These are phyloP conservation scores for Dendrocopos noguchii DNA, from an alignment of 2,113 vertebrate genomes.

Conservation along the genomic window DNA sequence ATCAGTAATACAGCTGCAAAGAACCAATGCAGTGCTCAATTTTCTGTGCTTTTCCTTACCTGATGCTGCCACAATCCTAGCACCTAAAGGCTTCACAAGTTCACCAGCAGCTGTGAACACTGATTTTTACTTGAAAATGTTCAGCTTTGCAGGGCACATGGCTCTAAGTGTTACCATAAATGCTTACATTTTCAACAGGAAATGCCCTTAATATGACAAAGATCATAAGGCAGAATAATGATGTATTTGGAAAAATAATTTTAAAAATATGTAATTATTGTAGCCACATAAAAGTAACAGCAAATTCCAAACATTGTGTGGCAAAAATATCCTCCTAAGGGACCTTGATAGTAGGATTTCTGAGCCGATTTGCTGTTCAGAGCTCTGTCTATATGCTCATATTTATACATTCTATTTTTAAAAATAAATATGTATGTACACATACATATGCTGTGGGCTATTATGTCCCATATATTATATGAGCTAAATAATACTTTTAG, in stretches of 20 bases:
- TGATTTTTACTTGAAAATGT: neutral
- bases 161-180: neutral
- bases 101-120: neutral
- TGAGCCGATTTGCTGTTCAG: neutral
- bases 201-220: neutral
- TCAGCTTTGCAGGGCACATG: neutral
- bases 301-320: neutral
- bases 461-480: neutral
- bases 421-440: neutral
- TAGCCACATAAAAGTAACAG: neutral
- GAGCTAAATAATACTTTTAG: neutral
- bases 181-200: neutral
- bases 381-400: neutral
- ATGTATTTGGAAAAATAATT: neutral
- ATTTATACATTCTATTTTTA: no score
- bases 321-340: neutral
- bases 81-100: neutral
- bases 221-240: neutral
- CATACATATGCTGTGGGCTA: neutral
- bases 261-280: neutral
- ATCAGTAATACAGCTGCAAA: conserved; percentile 19
- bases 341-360: neutral
- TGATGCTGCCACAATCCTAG: neutral
- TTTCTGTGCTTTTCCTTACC: conserved; percentile 11
- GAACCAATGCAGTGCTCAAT: neutral